Conservation (phyloP, 2,113 vertebrate genomes). For the Solea solea region DNA sequence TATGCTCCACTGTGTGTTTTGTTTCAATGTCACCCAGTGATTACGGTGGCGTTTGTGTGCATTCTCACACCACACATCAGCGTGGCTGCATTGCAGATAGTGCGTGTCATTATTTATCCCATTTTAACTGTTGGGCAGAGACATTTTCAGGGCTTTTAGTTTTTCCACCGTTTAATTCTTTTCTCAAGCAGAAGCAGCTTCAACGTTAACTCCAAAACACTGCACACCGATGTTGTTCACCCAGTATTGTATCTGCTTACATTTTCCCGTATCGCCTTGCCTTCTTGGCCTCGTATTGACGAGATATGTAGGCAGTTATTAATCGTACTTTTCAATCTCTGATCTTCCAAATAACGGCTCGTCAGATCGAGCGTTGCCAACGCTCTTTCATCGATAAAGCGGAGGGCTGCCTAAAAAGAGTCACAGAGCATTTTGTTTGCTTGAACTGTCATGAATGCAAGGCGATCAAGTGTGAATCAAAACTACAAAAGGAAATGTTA, state of each 20-base stretch:
- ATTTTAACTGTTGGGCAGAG: conserved; percentile 36
- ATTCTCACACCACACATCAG: conserved; percentile 37
- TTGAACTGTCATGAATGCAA: conserved; percentile 35
- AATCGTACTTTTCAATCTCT: conserved; percentile 28
- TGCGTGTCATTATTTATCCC: conserved; percentile 46
- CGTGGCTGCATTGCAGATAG: conserved; percentile 59
- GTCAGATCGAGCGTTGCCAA: conserved; percentile 62
- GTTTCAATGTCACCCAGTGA: conserved; percentile 61
- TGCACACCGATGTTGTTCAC: too few species aligned
- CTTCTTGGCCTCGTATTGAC: conserved; percentile 24
- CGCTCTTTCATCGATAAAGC: conserved; percentile 60
- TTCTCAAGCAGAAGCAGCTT: not conserved
- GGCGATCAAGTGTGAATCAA: conserved; percentile 45
- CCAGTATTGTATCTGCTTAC: conserved; percentile 9
- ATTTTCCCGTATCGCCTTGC: conserved; percentile 14
- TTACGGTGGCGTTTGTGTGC: conserved; percentile 47
- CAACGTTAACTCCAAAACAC: too few species aligned
- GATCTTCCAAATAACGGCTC: conserved; percentile 50
- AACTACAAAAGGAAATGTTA: conserved; percentile 27
- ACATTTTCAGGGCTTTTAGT: conserved; percentile 42
- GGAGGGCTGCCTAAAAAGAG: conserved; percentile 40
- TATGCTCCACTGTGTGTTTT: conserved; percentile 52
- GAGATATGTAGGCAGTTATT: not conserved
- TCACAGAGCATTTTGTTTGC: conserved; percentile 28
- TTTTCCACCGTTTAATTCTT: conserved; percentile 34